A percentile compares a stretch with the other conserved stretches of the same genome.
Conservation (phyloP, 2,797 vertebrate species). For the Acanthurus lineatus region DNA sequence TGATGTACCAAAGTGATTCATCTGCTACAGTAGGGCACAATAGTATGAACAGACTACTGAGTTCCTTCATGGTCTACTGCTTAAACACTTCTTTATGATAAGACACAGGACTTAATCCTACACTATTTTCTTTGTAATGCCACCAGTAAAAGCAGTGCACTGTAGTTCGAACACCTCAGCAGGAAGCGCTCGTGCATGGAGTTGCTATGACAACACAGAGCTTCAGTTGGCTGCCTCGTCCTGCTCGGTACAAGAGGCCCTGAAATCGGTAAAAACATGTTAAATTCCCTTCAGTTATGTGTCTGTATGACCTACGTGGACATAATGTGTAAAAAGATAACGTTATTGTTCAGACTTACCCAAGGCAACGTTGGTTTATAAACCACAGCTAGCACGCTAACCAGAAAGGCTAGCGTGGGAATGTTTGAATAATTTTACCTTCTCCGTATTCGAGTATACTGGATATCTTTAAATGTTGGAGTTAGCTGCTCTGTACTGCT, state of each 20-base stretch:
- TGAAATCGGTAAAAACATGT: conserved; percentile 40
- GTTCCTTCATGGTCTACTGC: no score
- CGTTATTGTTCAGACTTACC: background rate
- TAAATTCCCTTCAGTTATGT: background rate
- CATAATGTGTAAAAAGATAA: background rate
- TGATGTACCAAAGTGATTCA: no score
- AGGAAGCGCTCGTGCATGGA: background rate
- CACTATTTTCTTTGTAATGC: background rate
- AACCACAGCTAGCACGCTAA: background rate
- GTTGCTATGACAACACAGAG: conserved; percentile 73
- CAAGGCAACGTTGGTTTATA: no score
- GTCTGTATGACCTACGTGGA: background rate
- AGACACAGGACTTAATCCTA: background rate
- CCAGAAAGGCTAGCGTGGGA: background rate
- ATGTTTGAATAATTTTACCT: background rate
- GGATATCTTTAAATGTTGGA: background rate
- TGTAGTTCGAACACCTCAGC: background rate
- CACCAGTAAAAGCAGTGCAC: background rate
- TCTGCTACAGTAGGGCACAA: no score
- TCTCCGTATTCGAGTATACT: no score
- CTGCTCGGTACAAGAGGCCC: background rate
- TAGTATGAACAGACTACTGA: no score
- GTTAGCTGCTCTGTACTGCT: background rate
- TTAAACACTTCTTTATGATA: no score
- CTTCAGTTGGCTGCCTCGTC: background rate